Conservation (phyloP, 2,888 invertebrate species). For the Drosophila quinaria region DNA sequence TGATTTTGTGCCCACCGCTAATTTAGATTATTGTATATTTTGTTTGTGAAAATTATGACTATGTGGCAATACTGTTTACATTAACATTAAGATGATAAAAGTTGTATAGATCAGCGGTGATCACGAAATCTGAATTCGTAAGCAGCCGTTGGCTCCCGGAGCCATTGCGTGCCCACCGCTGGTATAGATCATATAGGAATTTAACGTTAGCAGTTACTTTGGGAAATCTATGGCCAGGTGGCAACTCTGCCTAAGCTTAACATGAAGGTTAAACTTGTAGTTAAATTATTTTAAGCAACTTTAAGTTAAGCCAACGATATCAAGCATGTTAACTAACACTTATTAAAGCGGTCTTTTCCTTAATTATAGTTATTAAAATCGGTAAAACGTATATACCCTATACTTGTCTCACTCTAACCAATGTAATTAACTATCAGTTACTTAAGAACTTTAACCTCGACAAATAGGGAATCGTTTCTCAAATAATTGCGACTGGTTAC, state of each 20-base stretch:
- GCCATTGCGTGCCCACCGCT: too few relatives aligned
- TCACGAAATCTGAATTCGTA: too few relatives aligned
- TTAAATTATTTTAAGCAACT: background rate
- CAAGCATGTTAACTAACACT: background rate
- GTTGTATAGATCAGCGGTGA: background rate
- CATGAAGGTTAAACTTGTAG: background rate
- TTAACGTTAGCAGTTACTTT: background rate
- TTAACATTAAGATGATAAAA: background rate
- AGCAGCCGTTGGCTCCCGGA: too few relatives aligned
- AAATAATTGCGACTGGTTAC: constrained; percentile 83
- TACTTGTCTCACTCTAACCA: constrained; percentile 1
- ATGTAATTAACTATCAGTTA: constrained; percentile 14
- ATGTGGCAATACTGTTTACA: background rate
- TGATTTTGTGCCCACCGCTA: too few relatives aligned
- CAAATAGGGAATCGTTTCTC: constrained; percentile 83
- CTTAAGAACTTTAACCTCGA: constrained; percentile 83
- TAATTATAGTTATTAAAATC: background rate
- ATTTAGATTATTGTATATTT: background rate
- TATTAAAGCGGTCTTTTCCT: background rate
- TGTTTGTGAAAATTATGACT: background rate
- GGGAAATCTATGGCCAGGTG: background rate
- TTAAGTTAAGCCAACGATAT: background rate
- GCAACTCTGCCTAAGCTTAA: background rate
- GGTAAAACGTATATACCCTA: background rate
- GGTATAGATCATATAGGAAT: background rate